phyloP scores from a whole-genome alignment of 2,113 vertebrate species.

The Coregonus clupeaformis region DNA sequence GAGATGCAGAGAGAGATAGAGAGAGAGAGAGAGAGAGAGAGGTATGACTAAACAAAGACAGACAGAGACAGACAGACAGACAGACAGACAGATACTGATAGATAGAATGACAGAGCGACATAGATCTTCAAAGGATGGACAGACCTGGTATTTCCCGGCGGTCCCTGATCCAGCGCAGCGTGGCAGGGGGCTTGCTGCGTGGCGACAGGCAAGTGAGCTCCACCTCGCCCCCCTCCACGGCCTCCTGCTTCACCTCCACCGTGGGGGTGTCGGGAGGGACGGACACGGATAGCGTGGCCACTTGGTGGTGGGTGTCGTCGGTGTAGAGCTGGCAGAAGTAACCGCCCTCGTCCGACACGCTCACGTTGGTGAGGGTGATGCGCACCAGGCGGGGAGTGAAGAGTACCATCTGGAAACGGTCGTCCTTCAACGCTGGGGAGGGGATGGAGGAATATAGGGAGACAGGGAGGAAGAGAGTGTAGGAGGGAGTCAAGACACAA shows the following conservation, averaged over 20 bases:
- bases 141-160: conserved; percentile 82
- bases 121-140: background rate
- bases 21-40: too few species aligned
- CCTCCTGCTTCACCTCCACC: conserved; percentile 84
- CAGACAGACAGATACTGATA: too few species aligned
- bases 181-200: conserved; percentile 82
- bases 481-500: background rate
- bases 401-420: conserved; percentile 88
- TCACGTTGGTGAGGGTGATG: conserved; percentile 84
- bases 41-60: too few species aligned
- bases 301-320: conserved; percentile 88
- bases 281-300: conserved; percentile 84
- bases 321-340: conserved; percentile 95
- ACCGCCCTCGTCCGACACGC: conserved; percentile 86
- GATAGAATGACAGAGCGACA: too few species aligned
- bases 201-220: conserved; percentile 84
- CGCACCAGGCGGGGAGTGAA: conserved; percentile 83
- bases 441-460: background rate
- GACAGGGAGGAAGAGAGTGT: background rate
- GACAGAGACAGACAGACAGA: too few species aligned
- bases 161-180: conserved; percentile 83
- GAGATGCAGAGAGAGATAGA: too few species aligned
- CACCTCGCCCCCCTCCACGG: conserved; percentile 84
- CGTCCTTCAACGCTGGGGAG: conserved; percentile 84
- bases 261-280: conserved; percentile 83